Evolutionary conservation across 1,140 invertebrate species (phyloP).

Genomic region (Heliothis virescens): DNA sequence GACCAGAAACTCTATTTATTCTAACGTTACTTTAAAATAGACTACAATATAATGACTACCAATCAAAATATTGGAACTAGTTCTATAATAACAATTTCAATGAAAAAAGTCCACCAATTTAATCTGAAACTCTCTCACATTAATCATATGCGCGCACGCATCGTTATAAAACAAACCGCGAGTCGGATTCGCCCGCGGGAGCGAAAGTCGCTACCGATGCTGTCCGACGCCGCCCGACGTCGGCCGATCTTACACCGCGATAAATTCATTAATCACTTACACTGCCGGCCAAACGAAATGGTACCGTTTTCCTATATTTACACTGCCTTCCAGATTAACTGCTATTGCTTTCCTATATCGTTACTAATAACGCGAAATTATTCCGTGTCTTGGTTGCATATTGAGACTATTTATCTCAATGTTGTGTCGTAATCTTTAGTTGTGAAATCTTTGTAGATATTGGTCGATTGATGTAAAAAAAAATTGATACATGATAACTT

Average conservation of each 20-base stretch:
- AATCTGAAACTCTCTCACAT: conserved; percentile 28
- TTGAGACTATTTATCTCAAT: conserved; percentile 13
- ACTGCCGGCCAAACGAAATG: conserved; percentile 34
- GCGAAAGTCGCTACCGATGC: conserved; percentile 69
- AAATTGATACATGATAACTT: background rate
- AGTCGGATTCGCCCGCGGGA: conserved; percentile 59
- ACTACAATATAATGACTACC: conserved; percentile 9
- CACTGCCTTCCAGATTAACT: conserved; percentile 30
- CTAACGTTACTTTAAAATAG: background rate
- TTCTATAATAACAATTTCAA: conserved; percentile 28
- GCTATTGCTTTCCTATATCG: conserved; percentile 44
- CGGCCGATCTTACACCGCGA: conserved; percentile 60
- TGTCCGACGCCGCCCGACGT: conserved; percentile 12
- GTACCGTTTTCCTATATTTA: conserved; percentile 42
- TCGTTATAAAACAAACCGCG: conserved; percentile 41
- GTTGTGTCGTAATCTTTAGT: background rate
- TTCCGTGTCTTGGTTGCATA: background rate
- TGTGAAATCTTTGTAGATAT: background rate
- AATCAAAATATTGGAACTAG: conserved; percentile 3
- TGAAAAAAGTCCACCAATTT: conserved; percentile 19
- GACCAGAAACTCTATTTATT: too few relatives aligned
- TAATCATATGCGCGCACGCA: conserved; percentile 42
- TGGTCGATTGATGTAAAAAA: background rate
- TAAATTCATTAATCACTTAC: conserved; percentile 72
- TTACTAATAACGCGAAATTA: conserved; percentile 35